phyloP scores from a whole-genome alignment of 2,113 vertebrate species.

The Nycticebus coucang region DNA sequence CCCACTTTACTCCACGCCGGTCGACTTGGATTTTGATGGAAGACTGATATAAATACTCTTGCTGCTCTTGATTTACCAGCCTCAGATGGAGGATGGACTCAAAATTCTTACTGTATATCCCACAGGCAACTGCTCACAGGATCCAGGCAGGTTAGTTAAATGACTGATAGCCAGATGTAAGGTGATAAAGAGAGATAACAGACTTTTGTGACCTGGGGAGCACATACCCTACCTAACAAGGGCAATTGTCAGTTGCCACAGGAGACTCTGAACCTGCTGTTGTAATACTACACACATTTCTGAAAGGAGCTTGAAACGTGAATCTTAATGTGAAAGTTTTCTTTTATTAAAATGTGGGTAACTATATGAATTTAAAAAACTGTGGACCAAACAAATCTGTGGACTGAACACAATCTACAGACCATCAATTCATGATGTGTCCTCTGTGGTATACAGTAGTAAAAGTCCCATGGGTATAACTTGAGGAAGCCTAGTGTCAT shows the following conservation, averaged over 20 bases:
- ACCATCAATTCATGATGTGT: neutral
- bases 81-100: neutral
- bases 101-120: neutral
- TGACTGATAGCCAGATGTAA: neutral
- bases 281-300: neutral
- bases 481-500: neutral
- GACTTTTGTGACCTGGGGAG: neutral
- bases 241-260: fast-evolving
- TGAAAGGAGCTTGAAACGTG: neutral
- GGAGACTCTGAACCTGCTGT: neutral
- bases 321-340: neutral
- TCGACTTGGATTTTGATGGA: neutral
- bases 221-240: too few species aligned
- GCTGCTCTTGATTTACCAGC: neutral
- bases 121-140: neutral
- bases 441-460: neutral
- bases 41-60: neutral
- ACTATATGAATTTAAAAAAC: neutral
- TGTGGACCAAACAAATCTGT: neutral
- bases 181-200: neutral
- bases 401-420: neutral
- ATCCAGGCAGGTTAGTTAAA: neutral
- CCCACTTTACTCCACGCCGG: neutral
- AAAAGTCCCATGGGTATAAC: neutral
- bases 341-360: neutral